Base-by-base conservation (phyloP, 2,888 invertebrate genomes). In the Parapristionchus giblindavisi region DNA sequence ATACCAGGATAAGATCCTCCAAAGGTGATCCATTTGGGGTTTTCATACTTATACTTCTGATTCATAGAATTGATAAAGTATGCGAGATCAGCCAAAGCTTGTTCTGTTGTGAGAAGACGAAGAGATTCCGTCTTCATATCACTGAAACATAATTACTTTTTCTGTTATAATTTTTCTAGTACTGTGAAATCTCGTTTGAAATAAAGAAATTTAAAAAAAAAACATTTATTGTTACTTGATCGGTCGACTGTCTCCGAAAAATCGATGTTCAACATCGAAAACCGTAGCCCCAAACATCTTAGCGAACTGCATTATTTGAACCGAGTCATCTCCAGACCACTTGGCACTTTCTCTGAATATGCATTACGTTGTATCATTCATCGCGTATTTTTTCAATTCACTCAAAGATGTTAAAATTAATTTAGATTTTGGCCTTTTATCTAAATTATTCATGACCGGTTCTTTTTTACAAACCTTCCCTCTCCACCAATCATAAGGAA, bases 1-100 rank as follows among this genome's bases (percentile, higher is more conserved):
- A 11, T 56, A 79, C 79, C 82, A 21, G 84, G 81, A 77, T 84
- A 84, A 40, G 80, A 80, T 56, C 86, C 86, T 27, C 86, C 86
- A 72, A 86, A 86, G 1, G 85, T 84, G 32, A 86, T 82, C 85
- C 85, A 85, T 40, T 80, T 75, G 3, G 86, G 86, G 54, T 83
- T 84, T 27, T 71, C 76, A 71, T 81, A 82, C 0, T 75, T 75
- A 54, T 79, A 58, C 17, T 78, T 27, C 63, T 78, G 56, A 61
- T 85, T 85, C 74, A 52, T 72, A 0, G 21, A 4, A 32, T 27
- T 60, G 68, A 83, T 83, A 65, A 83, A 83, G 68, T 74, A 77
- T 5, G 83, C 83, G 3, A 83, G 32, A 76, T 83, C 83, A 3
- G 79, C 80, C 1, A 83, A 63, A 3, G 83, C 83, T 71, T 83